Evolutionary conservation across 2,113 vertebrate species (phyloP), one percentile per base, ranked within the genome.

Genomic region (Bambusicola thoracicus): DNA sequence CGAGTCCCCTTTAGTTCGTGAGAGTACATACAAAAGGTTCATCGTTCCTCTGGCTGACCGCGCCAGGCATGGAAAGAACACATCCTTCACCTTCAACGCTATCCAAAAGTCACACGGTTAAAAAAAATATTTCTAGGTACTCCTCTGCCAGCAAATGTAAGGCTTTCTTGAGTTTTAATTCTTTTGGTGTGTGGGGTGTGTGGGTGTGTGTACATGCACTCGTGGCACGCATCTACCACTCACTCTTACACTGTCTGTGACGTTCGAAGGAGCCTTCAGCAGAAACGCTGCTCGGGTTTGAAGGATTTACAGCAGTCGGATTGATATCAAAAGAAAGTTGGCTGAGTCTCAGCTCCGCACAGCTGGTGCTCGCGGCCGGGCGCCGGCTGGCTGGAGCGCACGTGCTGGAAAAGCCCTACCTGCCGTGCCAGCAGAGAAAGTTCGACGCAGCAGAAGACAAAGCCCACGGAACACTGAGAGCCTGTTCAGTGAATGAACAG

Each of bases 401-500:
- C 0, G 2, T 44, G 48, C 46, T 80, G 59, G 65, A 69, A 89
- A 95, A 83, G 46, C 77, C 86, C 90, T 87, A 91, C 74, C 80
- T 90, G 91, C 82, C 93, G 85, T 34, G 85, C 93, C 92, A 58
- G 80, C 46, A 95, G 82, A 92, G 85, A 77, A 95, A 93, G 89
- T 55, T 86, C 78, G 93, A 41, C 59, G 51, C 56, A 93, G 90
- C 92, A 95, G 91, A 97, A 94, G 94, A 97, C 79, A 83, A 93
- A 96, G 93, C 94, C 97, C 81, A 58, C 55, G 90, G 92, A 97
- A 97, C 89, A 87, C 92, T 87, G 85, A 93, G 95, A 95, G 95
- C 94, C 93, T 97, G 97, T 97, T 92, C 96, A 97, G 90, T 91
- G 93, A 96, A 87, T 67, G 91, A 97, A 97, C 96, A 97, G 96